Conservation (phyloP, 1,140 invertebrate species). For the Drosophila kanapiae region DNA sequence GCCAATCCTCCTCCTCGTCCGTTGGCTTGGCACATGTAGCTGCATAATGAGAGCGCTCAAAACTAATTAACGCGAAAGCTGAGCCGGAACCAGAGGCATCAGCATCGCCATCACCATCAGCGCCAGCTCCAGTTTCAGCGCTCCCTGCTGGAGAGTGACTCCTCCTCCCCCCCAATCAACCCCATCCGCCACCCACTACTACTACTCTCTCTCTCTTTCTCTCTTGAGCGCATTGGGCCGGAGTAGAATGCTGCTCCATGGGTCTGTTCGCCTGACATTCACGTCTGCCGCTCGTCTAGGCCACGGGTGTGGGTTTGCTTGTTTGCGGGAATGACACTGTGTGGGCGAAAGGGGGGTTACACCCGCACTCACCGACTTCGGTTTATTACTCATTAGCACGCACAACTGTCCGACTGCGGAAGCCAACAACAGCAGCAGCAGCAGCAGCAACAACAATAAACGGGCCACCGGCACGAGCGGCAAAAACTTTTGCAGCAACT, state of each 20-base stretch:
- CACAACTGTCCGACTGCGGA: slow-evolving; percentile 51
- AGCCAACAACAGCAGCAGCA: slow-evolving; percentile 12
- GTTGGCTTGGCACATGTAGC: slow-evolving; percentile 48
- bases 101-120: neutral
- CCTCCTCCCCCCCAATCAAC: slow-evolving; percentile 5
- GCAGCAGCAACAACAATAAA: slow-evolving; percentile 24
- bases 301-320: slow-evolving; percentile 5
- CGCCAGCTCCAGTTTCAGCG: neutral
- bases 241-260: slow-evolving; percentile 45
- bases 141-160: slow-evolving; percentile 1
- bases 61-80: slow-evolving; percentile 79
- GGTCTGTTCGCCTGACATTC: slow-evolving; percentile 69
- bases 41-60: slow-evolving; percentile 77
- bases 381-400: slow-evolving; percentile 85
- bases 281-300: slow-evolving; percentile 68
- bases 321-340: neutral
- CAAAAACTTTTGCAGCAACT: slow-evolving; percentile 63
- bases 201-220: slow-evolving; percentile 11
- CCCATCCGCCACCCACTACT: neutral
- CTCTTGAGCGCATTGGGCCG: slow-evolving; percentile 1
- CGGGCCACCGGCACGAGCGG: slow-evolving; percentile 21
- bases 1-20: neutral
- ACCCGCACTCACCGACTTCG: slow-evolving; percentile 28
- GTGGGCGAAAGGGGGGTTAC: neutral
- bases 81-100: slow-evolving; percentile 59